Conservation (phyloP, 2,113 vertebrate genomes). For the Stegostoma tigrinum region DNA sequence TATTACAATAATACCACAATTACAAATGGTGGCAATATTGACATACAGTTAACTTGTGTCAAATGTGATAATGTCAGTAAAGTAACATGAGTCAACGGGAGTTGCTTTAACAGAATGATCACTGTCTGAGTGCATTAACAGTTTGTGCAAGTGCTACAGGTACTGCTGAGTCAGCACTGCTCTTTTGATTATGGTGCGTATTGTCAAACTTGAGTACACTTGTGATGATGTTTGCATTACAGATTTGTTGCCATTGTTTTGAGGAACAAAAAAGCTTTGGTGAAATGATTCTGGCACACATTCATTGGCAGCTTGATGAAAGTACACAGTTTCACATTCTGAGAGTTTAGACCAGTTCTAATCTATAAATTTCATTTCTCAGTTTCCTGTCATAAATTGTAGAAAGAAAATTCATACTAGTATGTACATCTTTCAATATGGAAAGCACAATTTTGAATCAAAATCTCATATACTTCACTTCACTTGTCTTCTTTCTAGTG, state of each 20-base stretch:
- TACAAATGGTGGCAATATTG: conserved; percentile 3
- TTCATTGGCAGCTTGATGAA: background rate
- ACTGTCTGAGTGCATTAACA: conserved; percentile 37
- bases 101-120: conserved; percentile 45
- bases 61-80: conserved; percentile 44
- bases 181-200: background rate
- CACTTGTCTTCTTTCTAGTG: background rate
- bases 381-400: background rate
- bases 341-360: background rate
- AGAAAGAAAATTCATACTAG: background rate
- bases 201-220: background rate
- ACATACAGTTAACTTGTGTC: conserved; percentile 45
- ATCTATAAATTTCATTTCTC: background rate
- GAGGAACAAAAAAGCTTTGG: background rate
- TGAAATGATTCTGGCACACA: background rate
- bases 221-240: background rate
- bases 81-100: conserved; percentile 33
- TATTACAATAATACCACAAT: conserved; percentile 38
- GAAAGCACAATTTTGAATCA: background rate
- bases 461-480: background rate
- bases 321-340: background rate
- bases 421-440: background rate
- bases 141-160: background rate
- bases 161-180: background rate
- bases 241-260: background rate